Conservation (phyloP, 1,140 invertebrate genomes). For the Glossosoma conforme region DNA sequence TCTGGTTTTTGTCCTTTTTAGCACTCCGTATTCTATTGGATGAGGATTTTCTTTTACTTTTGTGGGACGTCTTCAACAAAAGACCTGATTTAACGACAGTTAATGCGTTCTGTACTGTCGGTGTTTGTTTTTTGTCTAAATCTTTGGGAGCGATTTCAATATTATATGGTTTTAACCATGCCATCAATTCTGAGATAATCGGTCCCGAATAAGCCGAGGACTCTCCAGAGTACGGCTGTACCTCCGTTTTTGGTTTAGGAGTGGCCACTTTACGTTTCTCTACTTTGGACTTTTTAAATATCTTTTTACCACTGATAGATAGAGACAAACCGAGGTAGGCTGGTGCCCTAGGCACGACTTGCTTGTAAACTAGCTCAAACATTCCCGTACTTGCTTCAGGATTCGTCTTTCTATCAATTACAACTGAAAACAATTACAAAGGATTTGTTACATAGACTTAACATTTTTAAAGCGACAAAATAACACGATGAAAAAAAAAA, state of each 20-base stretch:
- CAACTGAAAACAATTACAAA: conserved; percentile 65
- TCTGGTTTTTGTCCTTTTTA: conserved; percentile 41
- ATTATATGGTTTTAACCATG: conserved; percentile 46
- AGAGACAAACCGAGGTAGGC: conserved; percentile 78
- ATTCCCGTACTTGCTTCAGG: conserved; percentile 76
- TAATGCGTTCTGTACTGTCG: conserved; percentile 47
- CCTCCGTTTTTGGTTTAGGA: conserved; percentile 24
- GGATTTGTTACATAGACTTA: no score
- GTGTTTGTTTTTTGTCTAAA: conserved; percentile 38
- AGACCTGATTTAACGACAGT: conserved; percentile 45
- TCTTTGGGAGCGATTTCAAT: conserved; percentile 32
- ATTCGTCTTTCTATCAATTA: conserved; percentile 75
- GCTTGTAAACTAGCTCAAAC: conserved; percentile 79
- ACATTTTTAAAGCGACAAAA: no score
- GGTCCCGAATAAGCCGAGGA: conserved; percentile 43
- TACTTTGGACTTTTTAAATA: conserved; percentile 42
- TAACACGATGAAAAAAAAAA: no score
- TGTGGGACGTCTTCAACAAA: conserved; percentile 38
- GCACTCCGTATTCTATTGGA: conserved; percentile 40
- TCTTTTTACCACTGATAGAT: conserved; percentile 62
- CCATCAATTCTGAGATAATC: conserved; percentile 47
- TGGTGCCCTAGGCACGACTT: conserved; percentile 66
- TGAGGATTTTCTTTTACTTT: conserved; percentile 48
- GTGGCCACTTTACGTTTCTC: conserved; percentile 24
- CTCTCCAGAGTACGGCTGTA: conserved; percentile 36